phyloP scores from a whole-genome alignment of 2,797 vertebrate genomes.

The Pelodytes ibericus region DNA sequence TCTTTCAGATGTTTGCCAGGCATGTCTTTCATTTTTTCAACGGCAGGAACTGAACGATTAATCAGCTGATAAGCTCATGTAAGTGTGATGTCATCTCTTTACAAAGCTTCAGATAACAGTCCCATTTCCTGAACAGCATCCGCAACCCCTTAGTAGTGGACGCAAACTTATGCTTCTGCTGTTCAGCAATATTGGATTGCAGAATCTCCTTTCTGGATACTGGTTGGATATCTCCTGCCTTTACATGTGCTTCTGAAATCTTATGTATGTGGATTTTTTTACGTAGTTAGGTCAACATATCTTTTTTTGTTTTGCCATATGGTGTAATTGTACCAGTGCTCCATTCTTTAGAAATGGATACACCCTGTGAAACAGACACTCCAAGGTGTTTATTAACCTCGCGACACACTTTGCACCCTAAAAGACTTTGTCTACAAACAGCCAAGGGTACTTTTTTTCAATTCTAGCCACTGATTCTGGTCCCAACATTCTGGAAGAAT shows the following conservation, averaged over 20 bases:
- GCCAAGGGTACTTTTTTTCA: neutral
- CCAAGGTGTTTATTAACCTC: conserved; percentile 10
- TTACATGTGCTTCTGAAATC: too few species aligned
- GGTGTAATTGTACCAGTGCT: neutral
- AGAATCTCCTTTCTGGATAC: too few species aligned
- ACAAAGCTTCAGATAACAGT: too few species aligned
- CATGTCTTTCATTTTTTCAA: neutral
- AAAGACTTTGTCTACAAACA: neutral
- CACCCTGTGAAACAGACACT: conserved; percentile 12
- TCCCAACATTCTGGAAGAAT: too few species aligned
- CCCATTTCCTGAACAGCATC: neutral
- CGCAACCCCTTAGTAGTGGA: conserved; percentile 1
- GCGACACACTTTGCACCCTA: neutral
- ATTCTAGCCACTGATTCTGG: conserved; percentile 5
- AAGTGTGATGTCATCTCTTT: too few species aligned
- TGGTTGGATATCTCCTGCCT: too few species aligned
- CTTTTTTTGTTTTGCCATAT: neutral
- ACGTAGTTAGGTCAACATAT: neutral
- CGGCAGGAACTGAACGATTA: too few species aligned
- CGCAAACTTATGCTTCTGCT: neutral
- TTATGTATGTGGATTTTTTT: conserved; percentile 8
- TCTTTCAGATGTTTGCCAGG: conserved; percentile 12
- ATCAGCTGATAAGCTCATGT: too few species aligned
- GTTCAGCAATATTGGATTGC: too few species aligned
- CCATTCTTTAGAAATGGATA: conserved; percentile 9